Percentiles rank a stretch among this genome's conserved stretches.
phyloP scores from a whole-genome alignment of 2,888 invertebrate genomes.

The Atrina japonica region DNA sequence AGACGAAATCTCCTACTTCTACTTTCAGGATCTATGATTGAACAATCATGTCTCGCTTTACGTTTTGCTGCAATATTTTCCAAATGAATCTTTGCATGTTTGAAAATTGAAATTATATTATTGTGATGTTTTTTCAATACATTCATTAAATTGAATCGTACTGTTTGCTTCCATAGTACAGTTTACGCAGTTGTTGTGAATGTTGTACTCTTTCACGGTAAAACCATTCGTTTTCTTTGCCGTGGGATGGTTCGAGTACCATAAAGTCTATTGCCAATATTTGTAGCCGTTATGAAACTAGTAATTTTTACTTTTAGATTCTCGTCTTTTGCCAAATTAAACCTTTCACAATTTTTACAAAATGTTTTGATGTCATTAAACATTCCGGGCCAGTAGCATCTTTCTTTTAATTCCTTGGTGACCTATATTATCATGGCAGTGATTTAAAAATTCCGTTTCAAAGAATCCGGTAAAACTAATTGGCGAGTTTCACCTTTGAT shows the following conservation, averaged over 20 bases:
- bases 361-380: conserved; percentile 34
- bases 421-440: conserved; percentile 45
- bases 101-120: no score
- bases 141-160: no score
- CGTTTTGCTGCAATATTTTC: no score
- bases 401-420: conserved; percentile 50
- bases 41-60: no score
- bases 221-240: conserved; percentile 35
- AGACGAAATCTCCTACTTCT: no score
- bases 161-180: no score
- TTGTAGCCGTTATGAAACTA: conserved; percentile 26
- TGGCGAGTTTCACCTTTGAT: conserved; percentile 20
- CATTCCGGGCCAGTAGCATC: conserved; percentile 55
- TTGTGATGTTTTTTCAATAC: no score
- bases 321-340: conserved; percentile 38
- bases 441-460: conserved; percentile 32
- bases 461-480: conserved; percentile 17
- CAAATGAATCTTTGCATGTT: no score
- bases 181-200: no score
- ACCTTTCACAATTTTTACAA: conserved; percentile 41
- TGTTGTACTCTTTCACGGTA: no score
- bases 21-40: no score
- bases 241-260: conserved; percentile 42
- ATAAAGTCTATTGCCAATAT: conserved; percentile 50
- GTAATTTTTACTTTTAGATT: conserved; percentile 29